Evolutionary conservation across 2,113 vertebrate genomes (phyloP).

Genomic region (Crotophaga sulcirostris): DNA sequence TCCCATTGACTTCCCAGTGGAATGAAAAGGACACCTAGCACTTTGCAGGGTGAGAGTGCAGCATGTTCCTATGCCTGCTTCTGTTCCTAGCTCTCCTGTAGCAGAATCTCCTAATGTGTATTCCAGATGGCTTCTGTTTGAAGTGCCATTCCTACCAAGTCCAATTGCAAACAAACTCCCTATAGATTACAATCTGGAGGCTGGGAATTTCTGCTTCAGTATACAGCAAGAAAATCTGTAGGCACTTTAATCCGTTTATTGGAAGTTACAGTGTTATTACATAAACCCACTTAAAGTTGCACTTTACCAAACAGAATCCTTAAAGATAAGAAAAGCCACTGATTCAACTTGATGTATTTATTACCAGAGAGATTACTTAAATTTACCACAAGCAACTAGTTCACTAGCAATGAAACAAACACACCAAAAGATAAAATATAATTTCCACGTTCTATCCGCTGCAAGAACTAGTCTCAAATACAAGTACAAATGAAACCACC

Average conservation of each 20-base stretch:
- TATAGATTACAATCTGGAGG: background rate
- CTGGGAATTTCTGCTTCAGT: background rate
- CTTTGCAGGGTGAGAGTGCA: background rate
- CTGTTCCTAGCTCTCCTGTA: background rate
- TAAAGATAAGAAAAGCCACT: background rate
- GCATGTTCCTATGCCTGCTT: background rate
- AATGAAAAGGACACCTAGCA: background rate
- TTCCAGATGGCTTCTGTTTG: conserved; percentile 42
- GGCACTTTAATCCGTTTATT: background rate
- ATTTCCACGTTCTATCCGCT: background rate
- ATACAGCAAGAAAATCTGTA: background rate
- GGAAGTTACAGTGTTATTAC: background rate
- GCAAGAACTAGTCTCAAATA: conserved; percentile 36
- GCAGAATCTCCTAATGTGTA: background rate
- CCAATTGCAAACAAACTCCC: background rate
- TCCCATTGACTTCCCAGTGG: background rate
- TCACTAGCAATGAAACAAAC: conserved; percentile 13
- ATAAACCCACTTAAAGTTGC: background rate
- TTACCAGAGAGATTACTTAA: background rate
- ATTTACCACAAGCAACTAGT: background rate
- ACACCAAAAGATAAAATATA: background rate
- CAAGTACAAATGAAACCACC: conserved; percentile 38
- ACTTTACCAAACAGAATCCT: background rate
- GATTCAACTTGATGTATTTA: background rate
- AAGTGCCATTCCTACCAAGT: background rate